A percentile compares a stretch with the other conserved stretches of the same genome.
phyloP scores from a whole-genome alignment of 2,797 vertebrate genomes.

The Girardinus metallicus region DNA sequence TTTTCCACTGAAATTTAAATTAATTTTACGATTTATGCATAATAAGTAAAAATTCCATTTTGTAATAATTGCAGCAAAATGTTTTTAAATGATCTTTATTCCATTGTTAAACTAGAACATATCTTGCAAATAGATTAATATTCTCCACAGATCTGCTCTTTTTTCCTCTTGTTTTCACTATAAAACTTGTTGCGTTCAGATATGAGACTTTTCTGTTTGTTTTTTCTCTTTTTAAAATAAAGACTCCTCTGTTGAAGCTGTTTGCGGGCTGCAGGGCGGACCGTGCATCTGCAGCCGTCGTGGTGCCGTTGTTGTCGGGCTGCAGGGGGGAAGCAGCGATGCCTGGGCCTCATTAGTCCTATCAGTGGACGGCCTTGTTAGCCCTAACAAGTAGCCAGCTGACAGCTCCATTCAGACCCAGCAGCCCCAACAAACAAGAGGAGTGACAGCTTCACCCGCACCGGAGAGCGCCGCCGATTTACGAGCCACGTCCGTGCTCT shows the following conservation, averaged over 20 bases:
- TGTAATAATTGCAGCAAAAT: background rate
- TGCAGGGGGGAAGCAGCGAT: conserved; percentile 22
- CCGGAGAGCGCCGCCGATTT: conserved; percentile 72
- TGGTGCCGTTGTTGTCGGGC: background rate
- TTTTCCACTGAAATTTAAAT: background rate
- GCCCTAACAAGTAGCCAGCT: conserved; percentile 75
- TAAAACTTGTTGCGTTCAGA: background rate
- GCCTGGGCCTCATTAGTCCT: conserved; percentile 77
- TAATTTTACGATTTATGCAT: background rate
- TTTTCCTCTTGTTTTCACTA: background rate
- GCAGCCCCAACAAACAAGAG: conserved; percentile 65
- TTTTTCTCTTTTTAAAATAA: background rate
- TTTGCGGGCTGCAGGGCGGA: background rate
- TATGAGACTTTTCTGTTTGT: background rate
- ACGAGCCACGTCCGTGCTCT: conserved; percentile 80
- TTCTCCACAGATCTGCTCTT: background rate
- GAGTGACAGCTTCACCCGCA: conserved; percentile 81
- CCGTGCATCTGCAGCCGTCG: background rate
- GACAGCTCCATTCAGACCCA: conserved; percentile 78
- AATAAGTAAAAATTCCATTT: background rate
- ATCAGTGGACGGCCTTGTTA: conserved; percentile 76
- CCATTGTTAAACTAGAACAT: background rate
- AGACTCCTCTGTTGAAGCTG: background rate
- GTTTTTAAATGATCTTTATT: background rate
- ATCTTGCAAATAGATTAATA: background rate